Conservation (phyloP, 2,888 invertebrate genomes). For the Hedya salicella region DNA sequence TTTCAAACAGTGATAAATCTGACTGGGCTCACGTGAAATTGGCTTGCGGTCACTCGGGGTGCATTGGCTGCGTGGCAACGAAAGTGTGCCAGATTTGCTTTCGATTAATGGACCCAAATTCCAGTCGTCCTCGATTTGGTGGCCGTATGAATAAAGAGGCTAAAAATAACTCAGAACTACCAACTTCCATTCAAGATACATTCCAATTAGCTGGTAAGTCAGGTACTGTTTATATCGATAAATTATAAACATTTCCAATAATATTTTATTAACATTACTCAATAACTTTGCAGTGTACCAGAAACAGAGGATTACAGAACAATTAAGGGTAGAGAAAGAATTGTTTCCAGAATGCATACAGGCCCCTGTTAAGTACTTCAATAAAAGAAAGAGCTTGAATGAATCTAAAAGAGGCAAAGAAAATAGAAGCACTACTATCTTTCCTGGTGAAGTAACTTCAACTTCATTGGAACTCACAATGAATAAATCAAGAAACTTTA, state of each 20-base stretch:
- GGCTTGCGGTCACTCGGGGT: constrained; percentile 70
- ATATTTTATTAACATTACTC: neutral
- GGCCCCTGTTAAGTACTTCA: constrained; percentile 71
- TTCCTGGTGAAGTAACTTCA: constrained; percentile 64
- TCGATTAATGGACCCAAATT: constrained; percentile 49
- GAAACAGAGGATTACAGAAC: constrained; percentile 65
- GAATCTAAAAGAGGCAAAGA: constrained; percentile 56
- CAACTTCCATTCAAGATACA: constrained; percentile 62
- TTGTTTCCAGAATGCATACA: constrained; percentile 78
- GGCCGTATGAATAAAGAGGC: constrained; percentile 56
- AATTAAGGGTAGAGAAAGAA: constrained; percentile 70
- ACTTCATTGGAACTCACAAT: constrained; percentile 54
- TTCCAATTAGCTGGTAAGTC: constrained; percentile 68
- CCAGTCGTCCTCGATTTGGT: constrained; percentile 53
- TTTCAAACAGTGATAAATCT: constrained; percentile 63
- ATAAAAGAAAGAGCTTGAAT: constrained; percentile 68
- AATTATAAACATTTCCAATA: neutral
- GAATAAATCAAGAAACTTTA: constrained; percentile 64
- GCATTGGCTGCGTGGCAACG: constrained; percentile 61
- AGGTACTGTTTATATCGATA: constrained; percentile 10
- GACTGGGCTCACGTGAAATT: constrained; percentile 61
- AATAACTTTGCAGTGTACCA: constrained; percentile 63
- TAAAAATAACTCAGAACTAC: constrained; percentile 57
- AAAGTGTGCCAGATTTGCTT: constrained; percentile 63
- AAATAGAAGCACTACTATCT: constrained; percentile 53